Evolutionary conservation across 2,113 vertebrate genomes (phyloP).

Genomic region (Balaenoptera acutorostrata): DNA sequence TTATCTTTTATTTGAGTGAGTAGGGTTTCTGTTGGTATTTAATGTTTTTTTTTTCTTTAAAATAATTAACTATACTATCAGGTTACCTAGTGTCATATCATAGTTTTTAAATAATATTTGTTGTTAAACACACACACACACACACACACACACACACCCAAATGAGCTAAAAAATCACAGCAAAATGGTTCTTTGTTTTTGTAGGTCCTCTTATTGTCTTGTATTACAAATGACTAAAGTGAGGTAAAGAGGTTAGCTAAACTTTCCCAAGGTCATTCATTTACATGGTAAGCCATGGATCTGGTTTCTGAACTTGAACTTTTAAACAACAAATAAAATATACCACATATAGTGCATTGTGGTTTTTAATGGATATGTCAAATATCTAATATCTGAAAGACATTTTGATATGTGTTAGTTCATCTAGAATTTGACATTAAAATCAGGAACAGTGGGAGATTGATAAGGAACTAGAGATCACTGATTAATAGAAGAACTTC

Average conservation of each 20-base stretch:
- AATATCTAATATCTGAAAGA: background rate
- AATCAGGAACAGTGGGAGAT: background rate
- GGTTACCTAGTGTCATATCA: background rate
- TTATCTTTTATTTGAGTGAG: background rate
- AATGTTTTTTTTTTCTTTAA: background rate
- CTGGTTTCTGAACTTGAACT: background rate
- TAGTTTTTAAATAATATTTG: background rate
- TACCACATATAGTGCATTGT: accelerated
- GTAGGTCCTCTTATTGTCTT: background rate
- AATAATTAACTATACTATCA: background rate
- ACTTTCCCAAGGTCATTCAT: background rate
- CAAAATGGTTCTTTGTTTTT: background rate
- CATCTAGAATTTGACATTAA: background rate
- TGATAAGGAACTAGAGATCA: background rate
- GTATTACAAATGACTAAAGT: background rate
- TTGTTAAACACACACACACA: background rate
- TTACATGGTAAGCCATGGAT: background rate
- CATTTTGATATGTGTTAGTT: background rate
- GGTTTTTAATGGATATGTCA: background rate
- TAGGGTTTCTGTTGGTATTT: background rate
- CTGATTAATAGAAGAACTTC: background rate
- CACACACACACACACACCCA: background rate
- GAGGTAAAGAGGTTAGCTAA: background rate
- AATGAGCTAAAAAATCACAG: background rate
- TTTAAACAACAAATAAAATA: background rate